phyloP scores from a whole-genome alignment of 2,888 invertebrate species.

The Globia sparganii region DNA sequence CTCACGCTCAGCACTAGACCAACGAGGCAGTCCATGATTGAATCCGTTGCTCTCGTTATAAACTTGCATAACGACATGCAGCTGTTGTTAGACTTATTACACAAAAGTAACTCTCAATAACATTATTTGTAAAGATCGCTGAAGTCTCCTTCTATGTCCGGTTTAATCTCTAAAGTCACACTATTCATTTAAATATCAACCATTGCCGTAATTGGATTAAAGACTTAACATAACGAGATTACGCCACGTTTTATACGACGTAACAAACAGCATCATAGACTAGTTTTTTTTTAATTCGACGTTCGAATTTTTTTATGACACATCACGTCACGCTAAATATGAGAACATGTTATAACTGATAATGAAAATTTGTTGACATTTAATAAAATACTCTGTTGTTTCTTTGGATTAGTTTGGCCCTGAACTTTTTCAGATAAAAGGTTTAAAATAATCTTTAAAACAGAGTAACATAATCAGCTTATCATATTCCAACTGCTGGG shows the following conservation, averaged over 20 bases:
- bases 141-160: not conserved
- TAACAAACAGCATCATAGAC: not conserved
- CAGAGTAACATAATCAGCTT: not conserved
- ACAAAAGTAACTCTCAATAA: not conserved
- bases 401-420: conserved; percentile 12
- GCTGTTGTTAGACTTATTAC: not conserved
- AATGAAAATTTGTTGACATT: not conserved
- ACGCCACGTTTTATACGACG: conserved; percentile 26
- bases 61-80: not conserved
- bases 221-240: conserved; percentile 32
- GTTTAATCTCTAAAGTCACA: conserved; percentile 4
- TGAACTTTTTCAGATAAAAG: conserved; percentile 2
- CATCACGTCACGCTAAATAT: not conserved
- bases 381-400: conserved; percentile 5
- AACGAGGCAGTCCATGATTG: not conserved
- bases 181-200: conserved; percentile 22
- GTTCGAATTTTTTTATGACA: conserved; percentile 5
- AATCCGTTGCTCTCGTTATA: not conserved
- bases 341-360: not conserved
- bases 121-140: conserved; percentile 13
- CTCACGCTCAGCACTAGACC: not conserved
- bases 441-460: not conserved
- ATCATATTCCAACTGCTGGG: not conserved
- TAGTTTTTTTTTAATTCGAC: not conserved
- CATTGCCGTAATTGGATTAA: conserved; percentile 54